A percentile compares a stretch with the other conserved stretches of the same genome.
phyloP scores from a whole-genome alignment of 1,140 invertebrate species.

The Chymomyza costata region DNA sequence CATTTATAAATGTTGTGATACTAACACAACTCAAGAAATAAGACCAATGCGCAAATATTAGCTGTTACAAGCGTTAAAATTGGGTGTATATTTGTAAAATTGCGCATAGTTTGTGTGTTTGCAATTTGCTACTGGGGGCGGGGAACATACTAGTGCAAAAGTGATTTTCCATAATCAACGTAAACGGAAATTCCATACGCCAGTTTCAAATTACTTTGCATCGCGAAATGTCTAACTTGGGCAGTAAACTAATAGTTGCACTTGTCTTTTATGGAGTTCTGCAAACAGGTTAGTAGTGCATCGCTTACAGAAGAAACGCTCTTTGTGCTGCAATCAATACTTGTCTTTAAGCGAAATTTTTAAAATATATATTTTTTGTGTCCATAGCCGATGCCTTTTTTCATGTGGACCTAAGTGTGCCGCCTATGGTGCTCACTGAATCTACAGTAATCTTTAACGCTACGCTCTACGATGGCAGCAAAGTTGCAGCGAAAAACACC shows the following conservation, averaged over 20 bases:
- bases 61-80: constrained; percentile 7
- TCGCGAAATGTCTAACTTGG: constrained; percentile 32
- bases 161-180: constrained; percentile 37
- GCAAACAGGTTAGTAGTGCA: constrained; percentile 48
- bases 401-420: constrained; percentile 43
- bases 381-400: too few relatives aligned
- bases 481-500: constrained; percentile 24
- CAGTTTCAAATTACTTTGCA: constrained; percentile 10
- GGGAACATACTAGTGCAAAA: constrained; percentile 21
- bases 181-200: constrained; percentile 35
- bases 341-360: neutral
- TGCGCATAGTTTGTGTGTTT: constrained; percentile 9
- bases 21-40: constrained; percentile 11
- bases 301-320: neutral
- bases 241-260: constrained; percentile 10
- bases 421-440: constrained; percentile 43
- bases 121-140: constrained; percentile 16
- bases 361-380: neutral
- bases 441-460: constrained; percentile 51
- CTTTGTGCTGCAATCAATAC: constrained; percentile 21
- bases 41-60: constrained; percentile 35
- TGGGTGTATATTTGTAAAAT: constrained; percentile 21
- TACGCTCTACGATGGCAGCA: constrained; percentile 45
- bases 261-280: constrained; percentile 32
- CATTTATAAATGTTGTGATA: too few relatives aligned